Base-by-base conservation (phyloP, 2,888 invertebrate species). In the Leucozona laternaria region DNA sequence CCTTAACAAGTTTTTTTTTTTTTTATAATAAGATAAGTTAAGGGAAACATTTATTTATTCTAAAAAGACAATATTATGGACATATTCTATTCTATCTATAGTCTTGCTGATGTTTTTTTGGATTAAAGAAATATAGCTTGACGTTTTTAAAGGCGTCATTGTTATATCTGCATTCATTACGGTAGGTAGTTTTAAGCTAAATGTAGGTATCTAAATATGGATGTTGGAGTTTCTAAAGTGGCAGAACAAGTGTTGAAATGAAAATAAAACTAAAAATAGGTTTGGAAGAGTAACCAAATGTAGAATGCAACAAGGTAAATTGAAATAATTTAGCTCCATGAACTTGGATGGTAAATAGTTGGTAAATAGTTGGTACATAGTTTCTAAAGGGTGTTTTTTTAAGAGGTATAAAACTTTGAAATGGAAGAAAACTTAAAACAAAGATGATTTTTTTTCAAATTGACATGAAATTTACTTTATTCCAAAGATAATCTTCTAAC, bases 71-170 rank as follows among this genome's bases (percentile, higher is more conserved):
- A 34, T 66, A 48, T 45, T 34, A 48, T 66, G 8, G 13, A 10
- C 1, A 15, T 0, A 15, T 58, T 13, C 10, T 34, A n/a, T 34
- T 28, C 31, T 20, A 25, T 8, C 15, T 25, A 25, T 62, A 20
- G 5, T 37, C 1, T 15, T 45, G 13, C 28, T 64, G 40, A 5
- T 31, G 31, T 10, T 17, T 28, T 17, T 28, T 45, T 28, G 28
- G 45, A 17, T 45, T 64, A n/a, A 8, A 43, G 22, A 43, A 40
- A 64, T 17, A n/a, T 62, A 43, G 6, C 11, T 48, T 31, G 48
- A 48, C 48, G 17, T 48, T 48, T 48, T 28, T 13, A 20, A 45
- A 28, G 48, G 66, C 66, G 66, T 66, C 66, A 48, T 66, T 25
- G 17, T 64, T 20, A 40, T 37, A 25, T 13, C 8, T 34, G 13